Evolutionary conservation across 2,888 invertebrate genomes (phyloP).

Genomic region (Papilio protenor): DNA sequence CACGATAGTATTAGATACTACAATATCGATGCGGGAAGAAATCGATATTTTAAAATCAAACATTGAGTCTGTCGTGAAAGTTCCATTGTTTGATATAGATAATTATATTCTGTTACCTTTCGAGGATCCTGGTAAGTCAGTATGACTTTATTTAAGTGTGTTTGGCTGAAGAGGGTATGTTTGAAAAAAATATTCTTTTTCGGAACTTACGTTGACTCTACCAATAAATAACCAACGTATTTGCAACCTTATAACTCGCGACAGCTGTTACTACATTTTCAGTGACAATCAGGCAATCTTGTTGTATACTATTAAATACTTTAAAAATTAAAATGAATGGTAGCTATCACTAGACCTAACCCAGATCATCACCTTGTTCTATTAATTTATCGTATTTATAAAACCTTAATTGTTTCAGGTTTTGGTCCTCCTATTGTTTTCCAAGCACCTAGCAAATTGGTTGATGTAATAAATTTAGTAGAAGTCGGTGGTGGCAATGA

Average conservation of each 20-base stretch:
- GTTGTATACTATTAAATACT: neutral
- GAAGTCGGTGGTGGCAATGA: conserved; percentile 54
- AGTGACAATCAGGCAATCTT: neutral
- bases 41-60: conserved; percentile 29
- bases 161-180: neutral
- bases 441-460: conserved; percentile 38
- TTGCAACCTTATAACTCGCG: too few relatives aligned
- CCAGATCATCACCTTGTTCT: too few relatives aligned
- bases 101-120: conserved; percentile 38
- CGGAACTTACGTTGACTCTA: neutral
- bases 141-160: neutral
- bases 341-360: too few relatives aligned
- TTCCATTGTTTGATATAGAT: conserved; percentile 15
- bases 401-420: conserved; percentile 45
- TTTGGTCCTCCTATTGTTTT: conserved; percentile 47
- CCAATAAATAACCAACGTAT: neutral
- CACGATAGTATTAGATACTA: conserved; percentile 35
- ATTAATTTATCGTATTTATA: neutral
- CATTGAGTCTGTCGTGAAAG: conserved; percentile 11
- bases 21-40: conserved; percentile 36
- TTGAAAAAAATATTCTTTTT: neutral
- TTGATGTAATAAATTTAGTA: conserved; percentile 45
- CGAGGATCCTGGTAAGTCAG: conserved; percentile 36
- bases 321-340: too few relatives aligned
- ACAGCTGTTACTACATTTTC: too few relatives aligned